A percentile compares a stretch with the other conserved stretches of the same genome.
Conservation (phyloP, 2,797 vertebrate species). For the Acrossocheilus wenchowensis region DNA sequence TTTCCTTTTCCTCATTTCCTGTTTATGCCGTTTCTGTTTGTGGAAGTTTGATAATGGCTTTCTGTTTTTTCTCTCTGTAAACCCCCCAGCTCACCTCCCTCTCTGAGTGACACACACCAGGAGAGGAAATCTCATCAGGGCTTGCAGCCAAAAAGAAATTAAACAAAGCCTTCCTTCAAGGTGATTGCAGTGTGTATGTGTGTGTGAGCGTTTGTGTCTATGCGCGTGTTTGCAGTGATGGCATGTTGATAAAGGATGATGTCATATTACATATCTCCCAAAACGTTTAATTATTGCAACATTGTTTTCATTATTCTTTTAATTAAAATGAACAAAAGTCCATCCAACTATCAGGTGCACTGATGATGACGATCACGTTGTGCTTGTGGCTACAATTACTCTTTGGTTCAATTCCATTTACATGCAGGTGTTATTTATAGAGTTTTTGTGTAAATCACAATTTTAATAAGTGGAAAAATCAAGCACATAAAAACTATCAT, state of each 20-base stretch:
- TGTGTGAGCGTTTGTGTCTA: slow-evolving; percentile 14
- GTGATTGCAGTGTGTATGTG: slow-evolving; percentile 54
- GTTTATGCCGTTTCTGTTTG: slow-evolving; percentile 54
- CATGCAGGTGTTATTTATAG: background rate
- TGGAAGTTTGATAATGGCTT: slow-evolving; percentile 55
- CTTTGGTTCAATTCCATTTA: background rate
- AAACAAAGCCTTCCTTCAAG: slow-evolving; percentile 76
- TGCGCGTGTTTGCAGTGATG: slow-evolving; percentile 33
- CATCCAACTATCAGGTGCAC: background rate
- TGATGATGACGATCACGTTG: background rate
- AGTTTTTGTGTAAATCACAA: slow-evolving; percentile 12
- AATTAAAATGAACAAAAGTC: slow-evolving; percentile 42
- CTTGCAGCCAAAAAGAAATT: slow-evolving; percentile 81
- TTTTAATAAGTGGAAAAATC: background rate
- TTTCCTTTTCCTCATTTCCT: slow-evolving; percentile 54
- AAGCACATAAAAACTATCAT: background rate
- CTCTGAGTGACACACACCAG: slow-evolving; percentile 76
- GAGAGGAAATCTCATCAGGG: slow-evolving; percentile 75
- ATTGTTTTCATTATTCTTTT: slow-evolving; percentile 32
- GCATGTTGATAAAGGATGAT: slow-evolving; percentile 43
- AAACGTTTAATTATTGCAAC: slow-evolving; percentile 55
- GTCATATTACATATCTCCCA: slow-evolving; percentile 41
- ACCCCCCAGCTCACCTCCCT: background rate
- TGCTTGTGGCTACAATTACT: background rate
- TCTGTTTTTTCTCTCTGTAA: slow-evolving; percentile 39